A percentile compares a stretch with the other conserved stretches of the same genome.
Evolutionary conservation across 2,888 invertebrate species (phyloP).

Genomic region (Periphyllus acericola): DNA sequence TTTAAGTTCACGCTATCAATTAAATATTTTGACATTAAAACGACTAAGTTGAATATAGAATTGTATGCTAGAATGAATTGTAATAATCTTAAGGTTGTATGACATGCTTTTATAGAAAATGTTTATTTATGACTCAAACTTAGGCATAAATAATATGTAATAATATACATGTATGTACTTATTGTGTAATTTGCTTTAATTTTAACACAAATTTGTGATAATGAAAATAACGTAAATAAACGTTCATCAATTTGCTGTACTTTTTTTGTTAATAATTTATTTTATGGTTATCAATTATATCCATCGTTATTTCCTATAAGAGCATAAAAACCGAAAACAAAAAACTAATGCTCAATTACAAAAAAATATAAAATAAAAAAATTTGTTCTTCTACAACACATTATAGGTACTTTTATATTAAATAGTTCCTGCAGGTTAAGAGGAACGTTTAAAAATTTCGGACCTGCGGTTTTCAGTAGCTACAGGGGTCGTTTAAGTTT

Average conservation of each 20-base stretch:
- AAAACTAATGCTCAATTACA: too few relatives aligned
- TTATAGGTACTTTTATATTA: too few relatives aligned
- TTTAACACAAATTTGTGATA: constrained; percentile 39
- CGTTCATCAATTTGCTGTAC: constrained; percentile 36
- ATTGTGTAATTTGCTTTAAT: constrained; percentile 54
- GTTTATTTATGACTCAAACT: constrained; percentile 5
- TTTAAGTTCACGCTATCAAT: neutral
- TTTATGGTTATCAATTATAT: too few relatives aligned
- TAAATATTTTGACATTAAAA: neutral
- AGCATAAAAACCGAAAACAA: too few relatives aligned
- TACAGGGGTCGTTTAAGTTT: too few relatives aligned
- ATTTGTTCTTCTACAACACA: too few relatives aligned
- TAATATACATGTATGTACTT: neutral
- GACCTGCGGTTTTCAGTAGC: too few relatives aligned
- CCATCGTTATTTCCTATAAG: too few relatives aligned
- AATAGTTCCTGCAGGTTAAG: too few relatives aligned
- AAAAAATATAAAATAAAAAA: too few relatives aligned
- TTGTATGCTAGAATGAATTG: constrained; percentile 19
- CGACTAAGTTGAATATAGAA: neutral
- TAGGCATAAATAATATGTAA: constrained; percentile 14
- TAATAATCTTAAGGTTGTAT: constrained; percentile 3
- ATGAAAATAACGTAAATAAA: constrained; percentile 41
- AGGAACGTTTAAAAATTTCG: too few relatives aligned
- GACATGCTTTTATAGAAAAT: constrained; percentile 31
- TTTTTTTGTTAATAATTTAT: neutral